Conservation (phyloP, 2,113 vertebrate genomes). For the Microcebus ravelobensis region DNA sequence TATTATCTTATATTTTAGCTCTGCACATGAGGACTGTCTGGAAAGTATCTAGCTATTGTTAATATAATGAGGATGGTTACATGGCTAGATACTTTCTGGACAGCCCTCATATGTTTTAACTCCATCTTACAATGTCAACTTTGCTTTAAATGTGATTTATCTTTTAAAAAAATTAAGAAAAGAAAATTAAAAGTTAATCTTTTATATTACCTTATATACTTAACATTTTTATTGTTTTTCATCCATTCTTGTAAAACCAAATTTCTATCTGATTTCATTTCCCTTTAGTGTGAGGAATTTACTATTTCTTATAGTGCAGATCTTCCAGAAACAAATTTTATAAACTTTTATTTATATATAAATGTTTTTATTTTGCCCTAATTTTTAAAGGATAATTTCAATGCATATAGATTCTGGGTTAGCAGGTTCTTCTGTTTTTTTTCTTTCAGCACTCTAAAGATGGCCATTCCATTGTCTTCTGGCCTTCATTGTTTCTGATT, state of each 20-base stretch:
- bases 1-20: background rate
- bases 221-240: background rate
- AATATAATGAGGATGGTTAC: too few relatives aligned
- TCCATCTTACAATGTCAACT: background rate
- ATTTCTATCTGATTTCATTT: background rate
- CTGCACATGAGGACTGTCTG: background rate
- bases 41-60: too few relatives aligned
- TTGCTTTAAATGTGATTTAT: slow-evolving; percentile 16
- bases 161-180: background rate
- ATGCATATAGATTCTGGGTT: background rate
- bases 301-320: background rate
- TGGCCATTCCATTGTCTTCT: slow-evolving; percentile 43
- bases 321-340: background rate
- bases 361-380: background rate
- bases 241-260: background rate
- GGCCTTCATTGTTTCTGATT: slow-evolving; percentile 35
- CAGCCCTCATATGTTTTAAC: background rate
- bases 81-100: too few relatives aligned
- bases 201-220: background rate
- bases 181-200: background rate
- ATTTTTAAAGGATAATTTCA: background rate
- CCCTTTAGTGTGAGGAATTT: background rate
- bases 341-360: background rate
- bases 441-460: background rate
- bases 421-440: background rate